Evolutionary conservation across 2,113 vertebrate genomes (phyloP).

Genomic region (Amblyopsis rosae): DNA sequence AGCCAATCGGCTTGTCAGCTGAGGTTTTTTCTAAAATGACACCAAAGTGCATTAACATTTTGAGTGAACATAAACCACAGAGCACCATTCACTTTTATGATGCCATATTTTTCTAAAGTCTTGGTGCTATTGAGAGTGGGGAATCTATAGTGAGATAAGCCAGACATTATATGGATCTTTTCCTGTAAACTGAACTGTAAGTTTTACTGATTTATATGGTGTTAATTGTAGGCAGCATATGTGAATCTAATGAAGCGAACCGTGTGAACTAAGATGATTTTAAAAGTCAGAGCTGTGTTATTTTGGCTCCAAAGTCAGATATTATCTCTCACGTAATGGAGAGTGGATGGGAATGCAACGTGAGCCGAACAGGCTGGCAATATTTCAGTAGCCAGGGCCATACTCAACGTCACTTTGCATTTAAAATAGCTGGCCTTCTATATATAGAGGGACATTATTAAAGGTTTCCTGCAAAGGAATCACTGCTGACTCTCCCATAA

Average conservation of each 20-base stretch:
- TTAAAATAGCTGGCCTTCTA: constrained; percentile 3
- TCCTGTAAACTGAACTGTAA: not conserved
- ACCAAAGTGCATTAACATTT: too few relatives aligned
- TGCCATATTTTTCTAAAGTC: constrained; percentile 14
- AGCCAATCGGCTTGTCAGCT: not conserved
- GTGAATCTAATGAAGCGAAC: constrained; percentile 32
- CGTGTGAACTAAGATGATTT: constrained; percentile 38
- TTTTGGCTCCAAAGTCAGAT: constrained; percentile 44
- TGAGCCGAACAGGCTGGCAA: constrained; percentile 38
- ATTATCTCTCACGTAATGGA: constrained; percentile 50
- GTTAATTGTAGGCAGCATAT: constrained; percentile 37
- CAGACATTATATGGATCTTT: not conserved
- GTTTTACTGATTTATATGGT: constrained; percentile 23
- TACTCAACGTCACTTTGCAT: not conserved
- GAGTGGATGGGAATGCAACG: constrained; percentile 50
- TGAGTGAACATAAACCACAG: not conserved
- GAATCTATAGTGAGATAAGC: not conserved
- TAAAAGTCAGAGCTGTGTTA: constrained; percentile 35
- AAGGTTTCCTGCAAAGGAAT: constrained; percentile 46
- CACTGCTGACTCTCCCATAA: constrained; percentile 9
- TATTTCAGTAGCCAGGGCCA: constrained; percentile 15
- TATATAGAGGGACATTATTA: constrained; percentile 28
- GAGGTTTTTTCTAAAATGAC: constrained; percentile 1
- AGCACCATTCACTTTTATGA: constrained; percentile 41
- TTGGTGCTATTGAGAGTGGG: constrained; percentile 8